Evolutionary conservation across 2,797 vertebrate genomes (phyloP).

Genomic region (Myotis daubentonii): DNA sequence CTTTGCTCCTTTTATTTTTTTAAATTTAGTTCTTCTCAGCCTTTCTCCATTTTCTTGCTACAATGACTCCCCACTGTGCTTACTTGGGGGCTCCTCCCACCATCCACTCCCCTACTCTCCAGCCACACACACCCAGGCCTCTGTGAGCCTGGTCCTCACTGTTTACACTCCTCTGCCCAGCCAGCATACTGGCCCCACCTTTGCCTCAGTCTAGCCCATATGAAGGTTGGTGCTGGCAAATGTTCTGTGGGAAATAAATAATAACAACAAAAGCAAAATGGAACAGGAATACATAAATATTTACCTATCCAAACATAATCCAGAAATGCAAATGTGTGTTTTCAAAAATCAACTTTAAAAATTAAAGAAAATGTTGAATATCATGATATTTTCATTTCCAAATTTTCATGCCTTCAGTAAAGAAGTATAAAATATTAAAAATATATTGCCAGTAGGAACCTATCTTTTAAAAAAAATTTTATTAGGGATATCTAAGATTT

Average conservation of each 20-base stretch:
- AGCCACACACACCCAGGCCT: background rate
- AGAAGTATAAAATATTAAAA: slow-evolving; percentile 37
- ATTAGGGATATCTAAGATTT: background rate
- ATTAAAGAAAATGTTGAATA: background rate
- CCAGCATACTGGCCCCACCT: background rate
- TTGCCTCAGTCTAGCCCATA: background rate
- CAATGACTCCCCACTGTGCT: background rate
- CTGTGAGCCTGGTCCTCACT: background rate
- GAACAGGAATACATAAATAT: slow-evolving; percentile 33
- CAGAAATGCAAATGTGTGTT: slow-evolving; percentile 3
- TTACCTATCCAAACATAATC: slow-evolving; percentile 38
- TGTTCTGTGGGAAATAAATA: slow-evolving; percentile 7
- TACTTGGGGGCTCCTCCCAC: background rate
- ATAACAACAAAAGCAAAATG: slow-evolving; percentile 9
- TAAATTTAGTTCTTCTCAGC: background rate
- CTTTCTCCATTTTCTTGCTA: slow-evolving; percentile 12
- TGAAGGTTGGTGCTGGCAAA: background rate
- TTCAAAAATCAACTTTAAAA: slow-evolving; percentile 47
- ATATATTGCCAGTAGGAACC: background rate
- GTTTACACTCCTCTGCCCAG: background rate
- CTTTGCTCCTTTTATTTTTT: slow-evolving; percentile 5
- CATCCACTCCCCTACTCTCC: background rate
- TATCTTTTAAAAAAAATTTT: background rate
- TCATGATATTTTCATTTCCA: background rate
- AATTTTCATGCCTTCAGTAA: background rate